phyloP scores from a whole-genome alignment of 2,113 vertebrate genomes.

The Eulacestoma nigropectus region DNA sequence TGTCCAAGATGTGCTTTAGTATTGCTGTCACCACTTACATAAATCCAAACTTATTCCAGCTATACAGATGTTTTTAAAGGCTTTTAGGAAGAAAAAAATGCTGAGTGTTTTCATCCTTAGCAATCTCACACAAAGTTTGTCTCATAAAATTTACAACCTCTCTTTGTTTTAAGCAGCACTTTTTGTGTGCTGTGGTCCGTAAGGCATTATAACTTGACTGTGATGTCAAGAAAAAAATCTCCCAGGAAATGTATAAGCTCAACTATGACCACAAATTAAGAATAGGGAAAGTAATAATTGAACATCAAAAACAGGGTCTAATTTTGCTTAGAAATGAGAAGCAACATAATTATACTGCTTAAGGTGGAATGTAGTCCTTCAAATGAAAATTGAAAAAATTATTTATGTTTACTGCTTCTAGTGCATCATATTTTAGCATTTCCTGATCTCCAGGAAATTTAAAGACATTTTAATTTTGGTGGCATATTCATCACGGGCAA shows the following conservation, averaged over 20 bases:
- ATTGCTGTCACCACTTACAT: background rate
- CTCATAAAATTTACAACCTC: background rate
- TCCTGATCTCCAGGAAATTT: background rate
- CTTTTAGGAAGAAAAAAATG: background rate
- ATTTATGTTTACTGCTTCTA: background rate
- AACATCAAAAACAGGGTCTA: background rate
- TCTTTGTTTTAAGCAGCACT: background rate
- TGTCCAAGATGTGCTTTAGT: background rate
- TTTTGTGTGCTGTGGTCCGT: background rate
- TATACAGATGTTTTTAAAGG: background rate
- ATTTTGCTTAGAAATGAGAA: background rate
- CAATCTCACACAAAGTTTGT: background rate
- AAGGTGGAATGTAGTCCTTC: background rate
- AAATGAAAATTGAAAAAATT: background rate
- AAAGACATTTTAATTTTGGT: background rate
- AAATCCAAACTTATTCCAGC: background rate
- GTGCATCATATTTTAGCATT: background rate
- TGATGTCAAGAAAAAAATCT: background rate
- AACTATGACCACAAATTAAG: background rate
- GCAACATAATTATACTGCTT: background rate
- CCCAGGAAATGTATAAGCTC: background rate
- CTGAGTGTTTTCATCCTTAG: background rate
- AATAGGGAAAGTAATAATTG: background rate
- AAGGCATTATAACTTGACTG: background rate
- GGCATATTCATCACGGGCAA: background rate